Conservation (phyloP, 2,113 vertebrate species). For the Calcarius ornatus region DNA sequence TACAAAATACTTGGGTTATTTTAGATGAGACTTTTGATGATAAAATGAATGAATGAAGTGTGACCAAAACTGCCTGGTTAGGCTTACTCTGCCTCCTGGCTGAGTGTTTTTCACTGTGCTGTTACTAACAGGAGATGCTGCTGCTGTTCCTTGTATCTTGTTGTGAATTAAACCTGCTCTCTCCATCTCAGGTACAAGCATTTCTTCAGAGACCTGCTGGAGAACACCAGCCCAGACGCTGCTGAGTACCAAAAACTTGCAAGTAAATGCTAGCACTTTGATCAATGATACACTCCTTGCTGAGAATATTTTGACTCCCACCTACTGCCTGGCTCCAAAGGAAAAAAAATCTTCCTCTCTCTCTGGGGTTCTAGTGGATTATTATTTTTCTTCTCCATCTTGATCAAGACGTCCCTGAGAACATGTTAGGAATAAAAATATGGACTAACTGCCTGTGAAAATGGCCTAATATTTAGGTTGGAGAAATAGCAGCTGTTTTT, state of each 20-base stretch:
- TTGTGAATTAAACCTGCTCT: neutral
- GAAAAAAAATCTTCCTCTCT: neutral
- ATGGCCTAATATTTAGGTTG: neutral
- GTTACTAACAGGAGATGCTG: neutral
- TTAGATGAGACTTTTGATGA: neutral
- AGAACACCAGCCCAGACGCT: constrained; percentile 81
- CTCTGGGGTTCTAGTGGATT: neutral
- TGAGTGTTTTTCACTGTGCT: neutral
- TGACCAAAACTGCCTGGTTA: neutral
- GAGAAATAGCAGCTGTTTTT: neutral
- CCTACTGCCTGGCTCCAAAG: neutral
- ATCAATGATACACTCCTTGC: neutral
- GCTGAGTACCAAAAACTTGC: constrained; percentile 81
- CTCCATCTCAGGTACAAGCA: constrained; percentile 80
- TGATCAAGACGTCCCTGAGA: neutral
- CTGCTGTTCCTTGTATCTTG: neutral
- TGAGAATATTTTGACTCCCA: neutral
- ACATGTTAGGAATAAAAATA: neutral
- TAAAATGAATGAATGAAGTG: neutral
- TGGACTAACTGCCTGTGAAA: neutral
- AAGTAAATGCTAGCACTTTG: constrained; percentile 62
- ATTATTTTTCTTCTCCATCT: neutral
- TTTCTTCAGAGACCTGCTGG: constrained; percentile 81
- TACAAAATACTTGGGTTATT: neutral
- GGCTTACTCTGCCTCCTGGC: neutral